These are phyloP conservation scores for Schlechtendalia chinensis DNA, from an alignment of 1,140 invertebrate species.

Conservation along the genomic window DNA sequence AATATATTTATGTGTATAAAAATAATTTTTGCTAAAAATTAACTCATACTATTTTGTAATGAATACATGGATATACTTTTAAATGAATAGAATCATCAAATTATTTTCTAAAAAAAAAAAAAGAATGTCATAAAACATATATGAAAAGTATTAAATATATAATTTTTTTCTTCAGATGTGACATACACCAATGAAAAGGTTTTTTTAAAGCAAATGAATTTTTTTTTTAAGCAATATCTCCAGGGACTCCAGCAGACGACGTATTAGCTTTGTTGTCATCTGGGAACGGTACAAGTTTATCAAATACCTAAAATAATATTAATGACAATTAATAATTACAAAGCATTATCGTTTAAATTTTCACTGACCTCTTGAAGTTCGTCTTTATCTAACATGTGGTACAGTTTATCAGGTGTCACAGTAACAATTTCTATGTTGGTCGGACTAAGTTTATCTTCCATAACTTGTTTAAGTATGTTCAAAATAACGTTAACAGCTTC, in stretches of 20 bases:
- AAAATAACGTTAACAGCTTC: constrained; percentile 90
- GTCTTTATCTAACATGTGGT: constrained; percentile 87
- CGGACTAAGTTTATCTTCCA: constrained; percentile 98
- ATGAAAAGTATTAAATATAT: constrained; percentile 9
- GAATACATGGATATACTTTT: too few relatives aligned
- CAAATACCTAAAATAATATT: constrained; percentile 34
- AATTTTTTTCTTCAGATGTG: constrained; percentile 4
- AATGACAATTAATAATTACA: neutral
- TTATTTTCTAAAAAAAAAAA: neutral
- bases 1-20: too few relatives aligned
- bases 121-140: neutral
- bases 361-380: constrained; percentile 74
- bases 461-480: constrained; percentile 97
- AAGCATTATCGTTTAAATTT: neutral
- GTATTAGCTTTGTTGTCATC: constrained; percentile 20
- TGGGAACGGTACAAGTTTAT: constrained; percentile 43
- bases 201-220: neutral
- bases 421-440: constrained; percentile 98
- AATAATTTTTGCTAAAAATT: too few relatives aligned
- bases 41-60: too few relatives aligned
- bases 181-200: constrained; percentile 16
- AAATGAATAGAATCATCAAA: neutral
- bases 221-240: constrained; percentile 14
- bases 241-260: constrained; percentile 19
- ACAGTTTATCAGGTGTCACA: constrained; percentile 79